A percentile compares a stretch with the other conserved stretches of the same genome.
Conservation (phyloP, 2,797 vertebrate genomes). For the Ceryle rudis region DNA sequence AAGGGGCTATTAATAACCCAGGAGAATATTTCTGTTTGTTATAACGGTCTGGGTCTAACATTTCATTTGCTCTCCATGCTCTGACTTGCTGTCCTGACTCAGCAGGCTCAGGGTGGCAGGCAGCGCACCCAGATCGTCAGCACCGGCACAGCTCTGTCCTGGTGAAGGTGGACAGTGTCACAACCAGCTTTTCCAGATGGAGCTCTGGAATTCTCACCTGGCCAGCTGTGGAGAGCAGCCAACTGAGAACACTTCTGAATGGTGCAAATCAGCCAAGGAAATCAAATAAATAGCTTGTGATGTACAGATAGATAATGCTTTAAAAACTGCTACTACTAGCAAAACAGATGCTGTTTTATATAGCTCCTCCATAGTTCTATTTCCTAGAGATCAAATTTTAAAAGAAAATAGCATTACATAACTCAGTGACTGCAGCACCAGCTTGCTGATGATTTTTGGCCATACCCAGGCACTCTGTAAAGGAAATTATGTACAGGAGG, state of each 20-base stretch:
- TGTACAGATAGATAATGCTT: neutral
- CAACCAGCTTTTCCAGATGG: neutral
- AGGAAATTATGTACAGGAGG: neutral
- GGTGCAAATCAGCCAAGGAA: neutral
- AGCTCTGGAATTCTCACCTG: neutral
- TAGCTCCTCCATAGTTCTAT: neutral
- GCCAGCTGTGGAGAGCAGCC: neutral
- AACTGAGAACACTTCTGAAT: neutral
- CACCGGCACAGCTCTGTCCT: fast-evolving
- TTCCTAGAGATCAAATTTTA: neutral
- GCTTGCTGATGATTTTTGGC: neutral
- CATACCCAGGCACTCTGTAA: neutral
- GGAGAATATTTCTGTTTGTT: neutral
- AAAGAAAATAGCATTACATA: neutral
- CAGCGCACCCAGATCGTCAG: neutral
- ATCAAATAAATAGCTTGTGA: neutral
- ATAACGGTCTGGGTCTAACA: neutral
- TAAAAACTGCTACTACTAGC: neutral
- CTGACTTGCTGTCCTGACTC: neutral
- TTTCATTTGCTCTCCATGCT: neutral
- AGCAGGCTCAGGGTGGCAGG: neutral
- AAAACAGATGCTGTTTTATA: neutral
- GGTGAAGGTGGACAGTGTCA: neutral
- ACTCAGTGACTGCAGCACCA: neutral
- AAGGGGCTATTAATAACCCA: neutral